Base-by-base conservation (phyloP, 1,140 invertebrate species). In the Drosophila arizonae region DNA sequence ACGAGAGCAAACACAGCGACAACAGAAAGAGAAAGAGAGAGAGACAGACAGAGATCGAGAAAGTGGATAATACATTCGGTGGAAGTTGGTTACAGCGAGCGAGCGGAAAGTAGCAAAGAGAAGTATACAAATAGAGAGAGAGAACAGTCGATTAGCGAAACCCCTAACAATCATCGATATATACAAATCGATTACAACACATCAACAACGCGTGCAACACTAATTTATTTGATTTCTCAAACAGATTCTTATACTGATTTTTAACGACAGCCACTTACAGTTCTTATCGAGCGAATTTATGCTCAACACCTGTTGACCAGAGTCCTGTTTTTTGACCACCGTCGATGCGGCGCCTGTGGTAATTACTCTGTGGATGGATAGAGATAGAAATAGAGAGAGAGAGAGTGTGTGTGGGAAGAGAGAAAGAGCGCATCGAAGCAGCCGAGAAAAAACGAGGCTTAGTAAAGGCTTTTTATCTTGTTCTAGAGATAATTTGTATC, bases 201-300 rank as follows among this genome's bases (percentile, higher is more conserved):
- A 80, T 70, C 75, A 86, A 79, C 72, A 86, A 86, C 82, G 78
- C 80, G 81, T 84, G 80, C 80, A 85, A 86, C 82, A 86, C 81
- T 71, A 68, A 86, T 60, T 58, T 66, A 72, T 76, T 77, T 74
- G 75, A 77, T 67, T 66, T 63, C 60, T 64, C 68, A 64, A 72
- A 33, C n/a, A 45, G 15, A 65, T 54, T 60, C 8, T 24, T 33
- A 30, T 48, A 71, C 52, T 71, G 52, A 64, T 55, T 70, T 70
- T 51, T 57, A 72, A 51, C 41, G 36, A 58, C 52, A 46, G 71
- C 36, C 66, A 90, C 88, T 91, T 91, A 91, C 91, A 91, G 80
- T 92, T 91, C 79, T 92, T 92, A 77, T 92, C 91, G 56, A 87
- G 69, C 63, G 79, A 87, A 77, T 86, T 85, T 71, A 90, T 79